Percentiles rank a stretch among this genome's conserved stretches.
phyloP scores from a whole-genome alignment of 2,888 invertebrate species.

The Anorthoa munda region DNA sequence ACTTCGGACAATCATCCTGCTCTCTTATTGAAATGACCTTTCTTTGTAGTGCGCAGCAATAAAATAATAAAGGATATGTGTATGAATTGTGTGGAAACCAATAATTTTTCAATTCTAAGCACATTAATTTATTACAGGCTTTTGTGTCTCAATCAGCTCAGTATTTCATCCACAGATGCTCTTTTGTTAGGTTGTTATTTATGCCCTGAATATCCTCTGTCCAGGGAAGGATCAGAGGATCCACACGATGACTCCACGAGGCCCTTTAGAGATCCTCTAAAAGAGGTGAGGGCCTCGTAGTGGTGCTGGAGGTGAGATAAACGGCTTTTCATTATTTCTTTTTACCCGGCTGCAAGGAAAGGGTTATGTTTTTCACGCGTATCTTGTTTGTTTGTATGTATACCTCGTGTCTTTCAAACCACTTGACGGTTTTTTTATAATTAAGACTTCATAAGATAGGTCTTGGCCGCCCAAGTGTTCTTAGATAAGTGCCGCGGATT shows the following conservation, averaged over 20 bases:
- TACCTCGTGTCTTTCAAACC: too few species aligned
- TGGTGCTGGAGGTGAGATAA: too few species aligned
- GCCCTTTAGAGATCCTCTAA: not conserved
- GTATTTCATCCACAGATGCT: slow-evolving; percentile 25
- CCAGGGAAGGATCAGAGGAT: not conserved
- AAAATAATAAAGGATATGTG: slow-evolving; percentile 40
- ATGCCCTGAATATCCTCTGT: not conserved
- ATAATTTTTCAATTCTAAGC: slow-evolving; percentile 41
- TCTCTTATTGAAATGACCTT: slow-evolving; percentile 51
- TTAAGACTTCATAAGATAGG: too few species aligned
- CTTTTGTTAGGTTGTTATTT: slow-evolving; percentile 20
- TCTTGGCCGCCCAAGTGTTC: too few species aligned
- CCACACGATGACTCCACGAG: not conserved
- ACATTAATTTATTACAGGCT: slow-evolving; percentile 30
- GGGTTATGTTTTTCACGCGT: too few species aligned
- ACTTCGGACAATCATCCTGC: slow-evolving; percentile 22
- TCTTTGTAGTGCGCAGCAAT: slow-evolving; percentile 39
- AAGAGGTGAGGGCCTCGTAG: too few species aligned
- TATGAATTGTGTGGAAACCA: slow-evolving; percentile 30
- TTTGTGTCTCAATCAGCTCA: slow-evolving; percentile 29
- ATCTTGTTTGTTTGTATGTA: too few species aligned
- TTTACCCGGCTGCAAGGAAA: too few species aligned
- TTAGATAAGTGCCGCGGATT: too few species aligned
- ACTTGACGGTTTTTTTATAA: too few species aligned
- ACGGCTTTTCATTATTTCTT: too few species aligned